Percentiles rank a stretch among this genome's conserved stretches.
These are phyloP conservation scores for Perca schrenkii DNA, from an alignment of 2,113 vertebrate species.

Conservation along the genomic window DNA sequence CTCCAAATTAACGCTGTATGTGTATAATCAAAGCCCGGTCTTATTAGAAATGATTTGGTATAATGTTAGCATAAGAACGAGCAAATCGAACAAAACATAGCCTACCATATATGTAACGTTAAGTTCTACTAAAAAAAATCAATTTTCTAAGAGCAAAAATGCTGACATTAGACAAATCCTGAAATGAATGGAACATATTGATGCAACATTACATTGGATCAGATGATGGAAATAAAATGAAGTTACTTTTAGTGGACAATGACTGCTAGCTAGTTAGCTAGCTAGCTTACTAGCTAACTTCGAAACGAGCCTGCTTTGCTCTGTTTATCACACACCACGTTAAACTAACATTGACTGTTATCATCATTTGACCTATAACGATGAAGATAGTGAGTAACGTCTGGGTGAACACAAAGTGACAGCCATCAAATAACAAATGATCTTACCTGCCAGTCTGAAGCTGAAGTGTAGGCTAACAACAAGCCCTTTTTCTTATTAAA, in stretches of 20 bases:
- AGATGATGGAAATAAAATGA: no score
- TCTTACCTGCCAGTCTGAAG: conserved; percentile 36
- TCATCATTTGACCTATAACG: background rate
- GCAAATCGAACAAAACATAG: background rate
- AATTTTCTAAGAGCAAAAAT: background rate
- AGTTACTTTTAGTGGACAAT: background rate
- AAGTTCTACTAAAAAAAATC: background rate
- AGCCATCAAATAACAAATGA: background rate
- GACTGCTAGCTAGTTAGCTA: background rate
- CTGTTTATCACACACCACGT: background rate
- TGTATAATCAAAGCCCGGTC: background rate
- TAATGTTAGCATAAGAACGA: background rate
- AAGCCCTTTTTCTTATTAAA: background rate
- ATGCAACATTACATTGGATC: background rate
- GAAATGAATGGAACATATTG: background rate
- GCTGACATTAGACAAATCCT: background rate
- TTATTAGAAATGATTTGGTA: no score
- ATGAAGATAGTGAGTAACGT: accelerated
- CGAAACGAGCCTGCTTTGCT: background rate
- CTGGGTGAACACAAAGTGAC: accelerated
- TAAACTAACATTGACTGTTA: background rate
- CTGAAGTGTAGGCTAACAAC: background rate
- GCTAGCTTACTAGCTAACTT: conserved; percentile 14
- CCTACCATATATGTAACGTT: background rate
- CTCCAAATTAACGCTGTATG: background rate